Evolutionary conservation across 2,797 vertebrate genomes (phyloP), one percentile per base, ranked within the genome.

Genomic region (Hyperoplus lanceolatus): DNA sequence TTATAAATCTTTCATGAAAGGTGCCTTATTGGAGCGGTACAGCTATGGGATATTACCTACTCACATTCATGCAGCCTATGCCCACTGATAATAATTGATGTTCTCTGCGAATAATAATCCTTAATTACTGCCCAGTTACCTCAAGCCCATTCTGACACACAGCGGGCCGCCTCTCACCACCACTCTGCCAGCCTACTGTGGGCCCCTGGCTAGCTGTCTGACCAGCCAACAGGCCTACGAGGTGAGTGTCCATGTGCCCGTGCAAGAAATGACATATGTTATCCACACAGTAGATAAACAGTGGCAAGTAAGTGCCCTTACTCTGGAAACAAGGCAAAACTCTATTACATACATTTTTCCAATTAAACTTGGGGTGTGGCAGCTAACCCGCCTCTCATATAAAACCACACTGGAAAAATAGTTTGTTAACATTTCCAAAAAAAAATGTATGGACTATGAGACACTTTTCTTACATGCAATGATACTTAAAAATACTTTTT

Each of bases 121-220:
- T 96, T 94, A 94, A 95, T 70, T 41, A 51, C 10, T 45, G 14
- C 16, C 43, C 90, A 99, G 97, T 90, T 99, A 99, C 83, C 93
- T 99, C 80, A 99, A 99, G 90, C 98, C 98, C 76, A 98, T 97
- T 81, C 96, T 99, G 89, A 99, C 98, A 1, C 98, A 99, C 92
- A 99, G 97, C 10, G 98, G 98, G 0, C 98, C 98, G 0, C 97
- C 97, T 0, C 89, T 99, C 81, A 97, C 97, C 61, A 96, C 97
- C 84, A 99, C 98, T 0, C 95, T 99, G 39, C 98, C 98, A 8
- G 90, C 94, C 80, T 99, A 96, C 96, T 99, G 98, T 79, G 96
- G 97, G 11, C 95, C 98, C 0, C 83, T 99, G 61, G 98, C 98
- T 0, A 96, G 92, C 55, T 99, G 97, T 79, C 95, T 99, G 88